phyloP scores from a whole-genome alignment of 2,113 vertebrate genomes.

The Pao palembangensis region DNA sequence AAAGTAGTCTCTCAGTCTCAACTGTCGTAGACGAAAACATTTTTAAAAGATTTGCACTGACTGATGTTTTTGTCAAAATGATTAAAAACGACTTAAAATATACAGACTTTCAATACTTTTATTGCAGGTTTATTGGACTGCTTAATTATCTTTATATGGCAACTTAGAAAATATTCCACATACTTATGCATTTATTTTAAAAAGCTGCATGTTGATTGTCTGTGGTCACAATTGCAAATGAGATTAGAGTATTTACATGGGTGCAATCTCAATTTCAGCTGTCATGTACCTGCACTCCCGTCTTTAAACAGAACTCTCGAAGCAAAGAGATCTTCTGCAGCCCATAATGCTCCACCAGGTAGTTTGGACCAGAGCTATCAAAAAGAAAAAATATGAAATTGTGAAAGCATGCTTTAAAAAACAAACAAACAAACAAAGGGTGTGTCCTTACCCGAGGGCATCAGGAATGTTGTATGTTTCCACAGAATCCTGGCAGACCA shows the following conservation, averaged over 20 bases:
- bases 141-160: neutral
- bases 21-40: constrained; percentile 47
- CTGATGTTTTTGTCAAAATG: too few species aligned
- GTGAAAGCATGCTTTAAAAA: neutral
- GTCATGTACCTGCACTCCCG: constrained; percentile 77
- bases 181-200: too few species aligned
- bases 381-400: constrained; percentile 4
- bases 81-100: too few species aligned
- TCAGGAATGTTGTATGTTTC: constrained; percentile 73
- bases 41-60: too few species aligned
- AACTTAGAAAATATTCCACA: neutral
- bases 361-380: constrained; percentile 69
- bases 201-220: too few species aligned
- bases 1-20: constrained; percentile 77
- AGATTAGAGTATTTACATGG: too few species aligned
- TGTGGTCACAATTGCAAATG: too few species aligned
- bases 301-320: constrained; percentile 80
- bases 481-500: constrained; percentile 71
- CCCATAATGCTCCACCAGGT: constrained; percentile 74
- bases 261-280: constrained; percentile 1
- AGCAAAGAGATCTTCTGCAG: constrained; percentile 80
- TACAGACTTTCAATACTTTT: too few species aligned
- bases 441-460: constrained; percentile 63
- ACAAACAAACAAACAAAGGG: constrained; percentile 16
- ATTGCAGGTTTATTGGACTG: too few species aligned